Evolutionary conservation across 2,888 invertebrate genomes (phyloP), one percentile per base, ranked within the genome.

Genomic region (Mellilla xanthometata): DNA sequence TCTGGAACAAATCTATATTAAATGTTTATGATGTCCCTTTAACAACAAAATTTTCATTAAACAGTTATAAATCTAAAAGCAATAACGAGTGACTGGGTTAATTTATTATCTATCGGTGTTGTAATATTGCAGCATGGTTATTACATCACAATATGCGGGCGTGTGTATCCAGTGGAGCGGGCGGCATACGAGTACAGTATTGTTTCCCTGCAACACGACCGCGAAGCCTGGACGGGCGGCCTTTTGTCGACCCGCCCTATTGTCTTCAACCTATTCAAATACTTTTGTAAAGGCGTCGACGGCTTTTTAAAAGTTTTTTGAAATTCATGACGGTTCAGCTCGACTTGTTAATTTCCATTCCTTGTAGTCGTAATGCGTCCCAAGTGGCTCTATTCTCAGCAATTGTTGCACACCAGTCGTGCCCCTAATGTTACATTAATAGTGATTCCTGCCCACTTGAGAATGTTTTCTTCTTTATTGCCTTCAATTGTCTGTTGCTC

Each of bases 401-500:
- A 71, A 70, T 69, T 69, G 68, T 52, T 59, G 53, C 56, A 49
- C 44, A 61, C 49, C 62, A 41, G 56, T 60, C 65, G 62, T 65
- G 65, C 60, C 69, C 71, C 70, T 79, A 79, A 79, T 78, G 69
- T 65, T 66, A 67, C 72, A 76, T 77, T 77, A 79, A 76, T 72
- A 76, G 70, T 68, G 67, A 72, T 78, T 76, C 72, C 68, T 66
- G 69, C 60, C 74, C 73, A 77, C 76, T 81, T 76, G 73, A 71
- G 65, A 71, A 67, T 72, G 74, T 76, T 83, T 81, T 76, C 74
- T 68, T 76, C 74, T 82, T 79, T 77, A 84, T 86, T 80, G 78
- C 72, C 62, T 77, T 46, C 84, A 81, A 87, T 84, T 84, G 82
- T 79, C 73, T 76, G 76, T 81, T 80, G 78, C 77, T 76, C 76